Base-by-base conservation (phyloP, 2,797 vertebrate species). In the Muraenolepis orangiensis region DNA sequence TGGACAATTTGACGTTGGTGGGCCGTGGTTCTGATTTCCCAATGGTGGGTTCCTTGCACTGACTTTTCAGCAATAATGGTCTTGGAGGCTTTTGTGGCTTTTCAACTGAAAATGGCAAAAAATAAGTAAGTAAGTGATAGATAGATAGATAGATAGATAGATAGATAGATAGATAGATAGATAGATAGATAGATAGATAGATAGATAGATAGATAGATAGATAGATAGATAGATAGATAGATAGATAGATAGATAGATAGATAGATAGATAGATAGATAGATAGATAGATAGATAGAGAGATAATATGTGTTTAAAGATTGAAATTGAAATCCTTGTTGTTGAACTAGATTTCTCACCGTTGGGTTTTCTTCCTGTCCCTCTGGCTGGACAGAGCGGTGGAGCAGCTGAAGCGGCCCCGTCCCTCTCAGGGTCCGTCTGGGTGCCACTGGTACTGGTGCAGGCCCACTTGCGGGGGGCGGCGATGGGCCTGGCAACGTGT, bases 401-500 rank as follows among this genome's bases (percentile, higher is more conserved):
- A 34, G 14, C 7, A 64, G 23, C 57, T 64, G 89, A 84, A 78
- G 91, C 72, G 75, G 90, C 70, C 79, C 94, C 87, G 0, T 91
- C 80, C 51, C 66, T 75, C 38, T 74, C 87, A 80, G 94, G 94
- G 87, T 97, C 95, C 0, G 97, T 96, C 87, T 97, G 96, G 72
- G 96, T 97, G 86, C 94, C 92, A 74, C 93, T 94, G 71, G 95
- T 95, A 78, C 91, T 83, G 73, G 93, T 96, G 75, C 93, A 93
- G 73, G 73, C 13, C 32, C 74, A 72, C 74, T 79, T 86, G 70
- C 94, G 95, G 73, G 94, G 92, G 77, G 93, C 86, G 66, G 94
- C 93, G 75, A 92, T 94, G 73, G 95, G 95, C 75, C 90, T 91
- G 72, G 91, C 85, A 31, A 88, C 87, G 84, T 94, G 94, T 64